These are phyloP conservation scores for Gorsachius goisagi DNA, from an alignment of 2,113 vertebrate species.

Conservation along the genomic window DNA sequence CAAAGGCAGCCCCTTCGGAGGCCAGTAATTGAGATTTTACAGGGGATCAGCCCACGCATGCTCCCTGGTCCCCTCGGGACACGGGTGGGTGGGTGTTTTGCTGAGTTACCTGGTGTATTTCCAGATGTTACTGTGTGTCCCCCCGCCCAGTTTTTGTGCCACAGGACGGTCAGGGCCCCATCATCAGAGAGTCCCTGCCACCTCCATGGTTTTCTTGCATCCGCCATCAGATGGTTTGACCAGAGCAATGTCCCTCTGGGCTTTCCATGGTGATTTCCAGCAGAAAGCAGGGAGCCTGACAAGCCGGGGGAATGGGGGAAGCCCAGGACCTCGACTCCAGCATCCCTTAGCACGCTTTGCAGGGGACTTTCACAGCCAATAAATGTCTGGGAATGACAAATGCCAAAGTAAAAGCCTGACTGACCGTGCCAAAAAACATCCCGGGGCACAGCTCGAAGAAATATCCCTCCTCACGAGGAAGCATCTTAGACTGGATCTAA, in stretches of 20 bases:
- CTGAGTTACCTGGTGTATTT: background rate
- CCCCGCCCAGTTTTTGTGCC: background rate
- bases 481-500: too few relatives aligned
- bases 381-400: background rate
- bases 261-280: background rate
- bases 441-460: background rate
- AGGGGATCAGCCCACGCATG: accelerated
- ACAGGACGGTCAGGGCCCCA: background rate
- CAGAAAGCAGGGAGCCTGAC: background rate
- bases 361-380: background rate
- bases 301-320: background rate
- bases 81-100: accelerated
- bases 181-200: background rate
- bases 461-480: background rate
- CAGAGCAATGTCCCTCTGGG: background rate
- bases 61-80: background rate
- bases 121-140: background rate
- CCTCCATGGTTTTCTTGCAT: background rate
- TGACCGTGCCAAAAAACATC: background rate
- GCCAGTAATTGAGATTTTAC: background rate
- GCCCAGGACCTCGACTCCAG: background rate
- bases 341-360: background rate
- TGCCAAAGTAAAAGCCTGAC: background rate
- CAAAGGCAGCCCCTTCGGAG: background rate
- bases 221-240: background rate